These are phyloP conservation scores for Watsonalla binaria DNA, from an alignment of 2,888 invertebrate species.

Conservation along the genomic window DNA sequence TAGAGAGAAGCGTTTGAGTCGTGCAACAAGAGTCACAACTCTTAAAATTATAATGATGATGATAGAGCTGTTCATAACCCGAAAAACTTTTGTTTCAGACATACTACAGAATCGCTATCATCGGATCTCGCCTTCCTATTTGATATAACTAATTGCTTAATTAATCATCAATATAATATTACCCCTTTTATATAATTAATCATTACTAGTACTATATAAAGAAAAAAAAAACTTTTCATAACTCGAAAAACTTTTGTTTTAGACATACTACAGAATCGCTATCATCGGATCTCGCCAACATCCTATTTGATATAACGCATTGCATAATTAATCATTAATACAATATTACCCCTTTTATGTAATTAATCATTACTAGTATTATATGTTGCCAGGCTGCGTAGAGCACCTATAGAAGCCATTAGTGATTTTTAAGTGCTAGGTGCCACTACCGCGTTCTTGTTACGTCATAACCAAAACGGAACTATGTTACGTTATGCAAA, in stretches of 20 bases:
- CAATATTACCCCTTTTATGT: background rate
- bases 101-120: too few relatives aligned
- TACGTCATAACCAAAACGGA: background rate
- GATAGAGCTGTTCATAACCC: too few relatives aligned
- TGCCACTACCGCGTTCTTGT: background rate
- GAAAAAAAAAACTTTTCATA: too few relatives aligned
- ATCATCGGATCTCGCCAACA: too few relatives aligned
- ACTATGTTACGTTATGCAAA: background rate
- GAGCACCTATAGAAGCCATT: background rate
- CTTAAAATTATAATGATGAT: too few relatives aligned
- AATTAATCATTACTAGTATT: background rate
- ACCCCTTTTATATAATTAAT: too few relatives aligned
- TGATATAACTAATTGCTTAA: background rate
- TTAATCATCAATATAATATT: background rate
- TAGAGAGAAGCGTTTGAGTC: too few relatives aligned
- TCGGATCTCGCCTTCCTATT: too few relatives aligned
- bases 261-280: background rate
- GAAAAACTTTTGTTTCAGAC: conserved; percentile 6
- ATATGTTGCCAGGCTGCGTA: background rate
- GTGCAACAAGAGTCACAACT: too few relatives aligned
- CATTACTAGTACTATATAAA: too few relatives aligned
- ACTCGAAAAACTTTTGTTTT: conserved; percentile 3
- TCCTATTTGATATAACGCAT: too few relatives aligned
- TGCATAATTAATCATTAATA: background rate
- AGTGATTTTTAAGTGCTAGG: background rate